phyloP scores from a whole-genome alignment of 23 tunicate species.

The Styela plicata region DNA sequence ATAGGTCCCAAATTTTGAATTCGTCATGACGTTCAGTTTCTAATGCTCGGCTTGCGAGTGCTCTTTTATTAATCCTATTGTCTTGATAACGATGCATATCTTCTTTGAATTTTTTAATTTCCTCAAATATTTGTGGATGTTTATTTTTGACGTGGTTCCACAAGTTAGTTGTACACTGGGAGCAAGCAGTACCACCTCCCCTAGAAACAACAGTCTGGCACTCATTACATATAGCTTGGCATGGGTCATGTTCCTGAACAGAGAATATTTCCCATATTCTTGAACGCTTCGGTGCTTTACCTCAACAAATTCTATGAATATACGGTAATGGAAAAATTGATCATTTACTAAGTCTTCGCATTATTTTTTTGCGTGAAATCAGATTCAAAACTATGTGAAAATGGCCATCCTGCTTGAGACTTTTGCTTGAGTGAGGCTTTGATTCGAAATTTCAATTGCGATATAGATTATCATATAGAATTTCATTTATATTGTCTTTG shows the following conservation, averaged over 20 bases:
- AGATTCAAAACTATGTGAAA: no score
- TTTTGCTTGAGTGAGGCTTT: no score
- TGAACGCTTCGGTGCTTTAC: slow-evolving; percentile 6
- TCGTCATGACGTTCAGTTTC: not conserved
- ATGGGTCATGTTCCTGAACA: not conserved
- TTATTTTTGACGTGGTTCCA: slow-evolving; percentile 17
- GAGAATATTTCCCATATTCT: slow-evolving; percentile 20
- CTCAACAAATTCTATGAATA: no score
- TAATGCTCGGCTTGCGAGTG: not conserved
- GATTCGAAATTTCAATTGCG: no score
- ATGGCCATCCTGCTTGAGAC: no score
- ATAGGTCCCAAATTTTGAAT: slow-evolving; percentile 1
- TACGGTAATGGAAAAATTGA: no score
- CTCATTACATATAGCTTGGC: slow-evolving; percentile 1
- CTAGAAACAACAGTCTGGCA: slow-evolving; percentile 1
- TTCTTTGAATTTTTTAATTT: slow-evolving; percentile 6
- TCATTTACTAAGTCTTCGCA: no score
- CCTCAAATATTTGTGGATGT: not conserved
- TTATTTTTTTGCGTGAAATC: no score
- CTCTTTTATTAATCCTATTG: not conserved
- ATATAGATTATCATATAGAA: no score
- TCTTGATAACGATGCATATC: not conserved
- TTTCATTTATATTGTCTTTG: no score
- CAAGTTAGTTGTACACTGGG: slow-evolving; percentile 19
- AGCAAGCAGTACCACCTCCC: slow-evolving; percentile 13